Percentiles rank a stretch among this genome's conserved stretches.
These are phyloP conservation scores for Syngnathus floridae DNA, from an alignment of 2,113 vertebrate genomes.

Conservation along the genomic window DNA sequence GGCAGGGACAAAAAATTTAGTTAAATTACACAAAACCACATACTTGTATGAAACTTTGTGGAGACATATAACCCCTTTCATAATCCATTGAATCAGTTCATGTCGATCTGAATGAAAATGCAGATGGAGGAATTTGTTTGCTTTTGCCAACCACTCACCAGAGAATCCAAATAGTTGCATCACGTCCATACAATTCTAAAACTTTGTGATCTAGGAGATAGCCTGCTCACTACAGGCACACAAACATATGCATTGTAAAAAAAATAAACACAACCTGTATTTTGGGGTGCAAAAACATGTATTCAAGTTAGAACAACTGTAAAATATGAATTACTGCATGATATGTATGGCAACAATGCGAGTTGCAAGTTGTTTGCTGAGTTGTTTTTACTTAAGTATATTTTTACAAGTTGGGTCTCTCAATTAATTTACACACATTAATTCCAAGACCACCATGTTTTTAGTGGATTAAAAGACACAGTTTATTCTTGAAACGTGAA, in stretches of 20 bases:
- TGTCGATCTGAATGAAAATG: background rate
- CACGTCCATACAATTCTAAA: background rate
- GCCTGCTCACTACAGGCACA: too few species aligned
- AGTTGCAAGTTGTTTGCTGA: too few species aligned
- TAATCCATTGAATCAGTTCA: background rate
- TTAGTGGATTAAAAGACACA: background rate
- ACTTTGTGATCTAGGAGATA: too few species aligned
- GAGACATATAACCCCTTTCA: background rate
- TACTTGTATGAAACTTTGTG: background rate
- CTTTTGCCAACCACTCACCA: background rate
- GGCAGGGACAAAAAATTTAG: too few species aligned
- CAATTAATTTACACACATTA: background rate
- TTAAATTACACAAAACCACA: background rate
- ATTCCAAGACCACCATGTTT: background rate
- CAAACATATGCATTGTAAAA: too few species aligned
- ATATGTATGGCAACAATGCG: too few species aligned
- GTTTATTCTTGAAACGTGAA: constrained; percentile 19
- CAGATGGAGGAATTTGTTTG: background rate
- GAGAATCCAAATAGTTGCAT: background rate
- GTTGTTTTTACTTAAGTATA: too few species aligned
- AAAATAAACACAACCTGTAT: too few species aligned
- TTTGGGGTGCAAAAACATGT: too few species aligned
- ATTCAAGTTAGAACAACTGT: too few species aligned
- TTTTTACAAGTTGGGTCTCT: background rate
- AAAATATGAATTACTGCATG: too few species aligned